Evolutionary conservation across 2,113 vertebrate genomes (phyloP), one percentile per base, ranked within the genome.

Genomic region (Phasianus colchicus): DNA sequence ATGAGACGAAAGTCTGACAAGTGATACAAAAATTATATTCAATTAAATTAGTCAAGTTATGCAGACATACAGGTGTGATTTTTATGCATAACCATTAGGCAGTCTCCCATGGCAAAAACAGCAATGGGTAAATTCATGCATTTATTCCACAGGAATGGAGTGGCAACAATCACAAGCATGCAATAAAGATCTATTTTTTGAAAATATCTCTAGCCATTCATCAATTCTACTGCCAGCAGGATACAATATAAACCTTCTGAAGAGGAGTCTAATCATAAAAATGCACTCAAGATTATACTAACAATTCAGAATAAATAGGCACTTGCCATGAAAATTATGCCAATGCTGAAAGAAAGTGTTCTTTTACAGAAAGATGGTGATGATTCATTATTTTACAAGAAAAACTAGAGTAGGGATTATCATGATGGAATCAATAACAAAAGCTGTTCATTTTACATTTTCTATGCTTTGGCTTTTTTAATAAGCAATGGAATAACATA

Each of bases 321-420:
- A 67, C n/a, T 87, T 89, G 8, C 81, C 30, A 21, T 43, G 48
- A 61, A 87, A 92, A 76, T 84, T 32, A 52, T 18, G 3, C 20
- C 64, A 20, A 20, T 89, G 74, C 30, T 89, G 73, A 89, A 84
- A 90, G 73, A 83, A 84, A 1, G 1, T 43, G 57, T 64, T 86
- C 20, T 86, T 87, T 89, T 76, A 65, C 71, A 91, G 18, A 76
- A 82, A 79, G 6, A 6, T 82, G 11, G 13, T 54, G 78, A 79
- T 96, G 87, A 87, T 73, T 89, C 67, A 91, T 95, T 92, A 72
- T 76, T 79, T 82, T 87, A 61, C 54, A 78, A 91, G 78, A 92
- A 58, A 52, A 91, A 48, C 22, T 65, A 24, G 36, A 95, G 34
- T 52, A 82, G 54, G 63, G 74, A 89, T 91, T 65, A 73, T 45